Base-by-base conservation (phyloP, 1,140 invertebrate genomes). In the Hyles euphorbiae region DNA sequence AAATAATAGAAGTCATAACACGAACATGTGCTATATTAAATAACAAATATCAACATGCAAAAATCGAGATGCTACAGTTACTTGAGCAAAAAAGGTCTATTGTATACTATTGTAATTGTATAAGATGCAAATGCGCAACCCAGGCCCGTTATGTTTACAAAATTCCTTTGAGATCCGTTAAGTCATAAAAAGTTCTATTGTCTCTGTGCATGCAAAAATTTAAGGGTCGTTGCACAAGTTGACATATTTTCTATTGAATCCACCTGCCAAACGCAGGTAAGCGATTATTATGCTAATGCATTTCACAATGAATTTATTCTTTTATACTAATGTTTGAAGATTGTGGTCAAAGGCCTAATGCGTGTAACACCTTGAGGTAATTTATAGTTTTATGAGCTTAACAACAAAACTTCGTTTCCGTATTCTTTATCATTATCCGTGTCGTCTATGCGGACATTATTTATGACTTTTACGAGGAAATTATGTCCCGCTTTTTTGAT, bases 391-490 rank as follows among this genome's bases (percentile, higher is more conserved):
- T 81, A 72, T 76, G 72, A 63, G 53, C 64, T 70, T 79, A 65
- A 77, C 76, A 78, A 86, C 81, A 88, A 88, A 86, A 85, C 74
- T 81, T 72, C 72, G 69, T 87, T 88, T 88, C 86, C 86, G 76
- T 84, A 78, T 83, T 83, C 72, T 79, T 82, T 86, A 84, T 87
- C 78, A 70, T 70, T 65, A 70, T 85, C 36, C 36, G 8, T 40
- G 36, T 40, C 36, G 8, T 40, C 8, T 40, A 40, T 8, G 5
- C 8, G 36, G 36, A 40, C 36, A 1, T 40, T 40, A 40, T 40
- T 40, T 40, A 40, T 40, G 36, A 40, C 36, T 8, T 5, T 40
- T 8, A 40, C 36, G 8, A 40, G 8, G 8, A 8, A 40, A 40
- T 40, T 40, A 40, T 40, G 36, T 40, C 8, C 8, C 4, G 36